phyloP scores from a whole-genome alignment of 2,113 vertebrate genomes.

The Lepus americanus region DNA sequence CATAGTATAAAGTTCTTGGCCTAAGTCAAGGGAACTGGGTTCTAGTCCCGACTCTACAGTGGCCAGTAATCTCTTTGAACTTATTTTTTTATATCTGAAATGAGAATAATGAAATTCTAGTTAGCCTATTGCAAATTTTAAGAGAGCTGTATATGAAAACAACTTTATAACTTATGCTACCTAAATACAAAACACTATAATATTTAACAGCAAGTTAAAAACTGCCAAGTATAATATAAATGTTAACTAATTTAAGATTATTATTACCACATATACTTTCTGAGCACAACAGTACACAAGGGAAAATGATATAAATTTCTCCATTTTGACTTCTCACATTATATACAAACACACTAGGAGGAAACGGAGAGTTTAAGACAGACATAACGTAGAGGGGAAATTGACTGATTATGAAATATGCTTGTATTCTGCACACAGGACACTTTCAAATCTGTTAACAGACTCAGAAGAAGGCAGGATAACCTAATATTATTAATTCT shows the following conservation, averaged over 20 bases:
- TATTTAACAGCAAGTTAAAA: background rate
- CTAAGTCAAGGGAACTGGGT: conserved; percentile 10
- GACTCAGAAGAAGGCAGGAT: background rate
- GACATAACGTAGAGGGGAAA: background rate
- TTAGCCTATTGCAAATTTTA: background rate
- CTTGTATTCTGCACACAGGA: background rate
- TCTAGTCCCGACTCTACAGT: conserved; percentile 48
- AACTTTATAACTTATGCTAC: background rate
- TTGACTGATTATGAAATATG: background rate
- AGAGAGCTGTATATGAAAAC: background rate
- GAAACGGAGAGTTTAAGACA: background rate
- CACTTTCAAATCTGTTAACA: background rate
- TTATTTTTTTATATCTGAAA: conserved; percentile 27
- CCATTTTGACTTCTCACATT: background rate
- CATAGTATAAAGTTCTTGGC: conserved; percentile 1
- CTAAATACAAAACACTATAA: background rate
- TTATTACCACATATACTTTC: background rate
- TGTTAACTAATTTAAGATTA: background rate
- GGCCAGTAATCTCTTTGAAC: background rate
- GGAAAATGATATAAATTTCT: background rate
- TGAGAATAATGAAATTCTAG: background rate
- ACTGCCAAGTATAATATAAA: background rate
- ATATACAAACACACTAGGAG: background rate
- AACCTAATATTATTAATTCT: background rate
- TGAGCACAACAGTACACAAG: background rate